Evolutionary conservation across 2,113 vertebrate species (phyloP).

Genomic region (Engystomops pustulosus): DNA sequence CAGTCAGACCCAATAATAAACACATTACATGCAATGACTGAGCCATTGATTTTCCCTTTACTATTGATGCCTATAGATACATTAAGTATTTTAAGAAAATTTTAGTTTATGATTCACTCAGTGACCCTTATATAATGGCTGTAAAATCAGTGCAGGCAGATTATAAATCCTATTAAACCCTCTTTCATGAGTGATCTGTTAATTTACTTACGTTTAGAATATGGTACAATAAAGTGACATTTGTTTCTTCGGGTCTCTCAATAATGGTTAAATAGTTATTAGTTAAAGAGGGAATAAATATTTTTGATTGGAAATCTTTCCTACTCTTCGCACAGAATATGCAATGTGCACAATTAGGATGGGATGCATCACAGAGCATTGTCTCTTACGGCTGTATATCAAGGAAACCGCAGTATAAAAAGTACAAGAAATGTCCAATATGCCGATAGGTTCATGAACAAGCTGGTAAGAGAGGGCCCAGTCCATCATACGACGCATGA

Average conservation of each 20-base stretch:
- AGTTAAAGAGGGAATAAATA: too few species aligned
- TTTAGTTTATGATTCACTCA: background rate
- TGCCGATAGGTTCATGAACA: background rate
- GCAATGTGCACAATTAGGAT: background rate
- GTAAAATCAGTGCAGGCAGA: background rate
- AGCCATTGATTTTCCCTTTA: too few species aligned
- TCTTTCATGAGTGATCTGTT: background rate
- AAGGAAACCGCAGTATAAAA: background rate
- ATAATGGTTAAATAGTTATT: background rate
- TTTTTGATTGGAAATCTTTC: background rate
- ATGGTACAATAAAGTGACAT: background rate
- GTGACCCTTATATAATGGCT: background rate
- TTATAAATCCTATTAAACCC: background rate
- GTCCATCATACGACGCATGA: background rate
- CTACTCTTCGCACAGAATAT: too few species aligned
- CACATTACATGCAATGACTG: too few species aligned
- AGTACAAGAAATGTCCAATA: conserved; percentile 2
- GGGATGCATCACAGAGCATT: background rate
- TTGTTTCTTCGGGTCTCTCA: background rate
- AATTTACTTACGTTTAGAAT: background rate
- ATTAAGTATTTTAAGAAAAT: background rate
- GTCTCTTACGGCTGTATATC: background rate
- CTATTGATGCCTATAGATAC: background rate
- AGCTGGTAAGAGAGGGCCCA: background rate
- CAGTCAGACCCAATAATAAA: too few species aligned